Conservation (phyloP, 2,888 invertebrate genomes). For the Argyresthia albistria region DNA sequence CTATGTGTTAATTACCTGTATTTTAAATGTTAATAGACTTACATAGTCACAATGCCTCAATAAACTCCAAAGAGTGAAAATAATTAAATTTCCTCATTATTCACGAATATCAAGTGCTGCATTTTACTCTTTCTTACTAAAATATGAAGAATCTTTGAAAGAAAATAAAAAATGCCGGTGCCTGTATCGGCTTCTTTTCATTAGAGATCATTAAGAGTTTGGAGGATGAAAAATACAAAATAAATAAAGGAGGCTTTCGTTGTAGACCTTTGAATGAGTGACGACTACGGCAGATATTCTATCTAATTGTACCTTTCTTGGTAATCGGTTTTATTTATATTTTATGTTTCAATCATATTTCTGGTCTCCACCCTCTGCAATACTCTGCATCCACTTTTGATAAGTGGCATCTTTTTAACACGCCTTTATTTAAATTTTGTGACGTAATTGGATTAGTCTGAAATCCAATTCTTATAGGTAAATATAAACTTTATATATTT, state of each 20-base stretch:
- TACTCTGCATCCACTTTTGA: background rate
- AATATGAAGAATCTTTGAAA: background rate
- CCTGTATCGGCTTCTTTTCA: slow-evolving; percentile 54
- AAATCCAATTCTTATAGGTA: background rate
- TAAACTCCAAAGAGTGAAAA: no score
- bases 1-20: no score
- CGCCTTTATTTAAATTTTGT: background rate
- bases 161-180: slow-evolving; percentile 26
- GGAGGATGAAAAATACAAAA: slow-evolving; percentile 51
- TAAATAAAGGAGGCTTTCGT: slow-evolving; percentile 37
- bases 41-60: no score
- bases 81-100: background rate
- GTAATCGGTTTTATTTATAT: background rate
- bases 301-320: background rate
- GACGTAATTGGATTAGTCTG: background rate
- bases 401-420: background rate
- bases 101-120: no score
- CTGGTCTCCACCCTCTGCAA: no score
- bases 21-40: no score
- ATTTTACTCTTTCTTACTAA: no score
- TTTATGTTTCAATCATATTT: background rate
- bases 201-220: slow-evolving; percentile 61
- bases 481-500: no score
- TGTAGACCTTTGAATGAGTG: slow-evolving; percentile 29
- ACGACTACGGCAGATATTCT: slow-evolving; percentile 1